Percentiles rank a stretch among this genome's conserved stretches.
phyloP scores from a whole-genome alignment of 2,797 vertebrate genomes.

The Malacoraja senta region DNA sequence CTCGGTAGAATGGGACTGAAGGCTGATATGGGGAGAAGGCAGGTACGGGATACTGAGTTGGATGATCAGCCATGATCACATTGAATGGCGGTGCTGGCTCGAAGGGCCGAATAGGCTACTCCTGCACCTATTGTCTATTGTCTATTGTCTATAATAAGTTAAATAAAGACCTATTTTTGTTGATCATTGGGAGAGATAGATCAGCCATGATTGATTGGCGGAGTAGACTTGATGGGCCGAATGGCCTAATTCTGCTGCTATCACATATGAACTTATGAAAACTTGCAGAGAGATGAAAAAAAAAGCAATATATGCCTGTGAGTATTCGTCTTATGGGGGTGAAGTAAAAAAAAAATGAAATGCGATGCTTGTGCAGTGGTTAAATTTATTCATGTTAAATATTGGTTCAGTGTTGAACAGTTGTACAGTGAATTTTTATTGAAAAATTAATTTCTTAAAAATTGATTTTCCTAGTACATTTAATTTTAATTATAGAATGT shows the following conservation, averaged over 20 bases:
- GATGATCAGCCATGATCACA: no score
- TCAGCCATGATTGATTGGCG: no score
- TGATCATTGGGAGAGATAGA: background rate
- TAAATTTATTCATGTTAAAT: slow-evolving; percentile 5
- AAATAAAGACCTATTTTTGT: background rate
- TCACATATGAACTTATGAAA: background rate
- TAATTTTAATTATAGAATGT: slow-evolving; percentile 20
- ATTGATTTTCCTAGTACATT: slow-evolving; percentile 20
- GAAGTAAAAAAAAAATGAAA: background rate
- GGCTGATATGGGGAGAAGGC: no score
- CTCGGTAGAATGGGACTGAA: no score
- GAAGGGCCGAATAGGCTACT: no score
- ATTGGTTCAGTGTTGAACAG: background rate
- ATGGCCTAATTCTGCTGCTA: no score
- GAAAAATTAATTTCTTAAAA: slow-evolving; percentile 30
- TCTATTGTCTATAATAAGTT: background rate
- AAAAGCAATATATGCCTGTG: background rate
- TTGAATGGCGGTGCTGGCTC: no score
- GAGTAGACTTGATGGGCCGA: no score
- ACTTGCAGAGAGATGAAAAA: background rate
- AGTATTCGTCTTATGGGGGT: background rate
- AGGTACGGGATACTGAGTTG: no score
- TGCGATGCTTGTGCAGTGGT: background rate
- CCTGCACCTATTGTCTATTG: no score
- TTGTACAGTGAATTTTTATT: slow-evolving; percentile 3